A percentile compares a stretch with the other conserved stretches of the same genome.
Conservation (phyloP, 2,888 invertebrate species). For the Apodemia zela region DNA sequence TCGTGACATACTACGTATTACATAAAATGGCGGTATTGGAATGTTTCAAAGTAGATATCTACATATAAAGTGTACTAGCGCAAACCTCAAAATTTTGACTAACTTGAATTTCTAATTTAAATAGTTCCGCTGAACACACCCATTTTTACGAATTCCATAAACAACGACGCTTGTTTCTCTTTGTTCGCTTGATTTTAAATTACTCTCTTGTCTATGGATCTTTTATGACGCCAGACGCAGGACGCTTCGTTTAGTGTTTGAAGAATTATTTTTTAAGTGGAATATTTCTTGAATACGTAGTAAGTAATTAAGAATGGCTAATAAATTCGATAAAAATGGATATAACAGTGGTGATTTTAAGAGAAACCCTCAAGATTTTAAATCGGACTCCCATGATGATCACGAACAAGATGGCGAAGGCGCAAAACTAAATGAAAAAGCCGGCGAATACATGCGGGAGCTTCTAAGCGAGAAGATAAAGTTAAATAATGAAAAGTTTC, state of each 20-base stretch:
- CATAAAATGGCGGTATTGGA: too few species aligned
- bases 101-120: not conserved
- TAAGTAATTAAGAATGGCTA: constrained; percentile 43
- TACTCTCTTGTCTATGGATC: not conserved
- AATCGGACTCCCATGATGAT: constrained; percentile 40
- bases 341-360: constrained; percentile 73
- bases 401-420: constrained; percentile 77
- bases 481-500: constrained; percentile 84
- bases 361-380: constrained; percentile 56
- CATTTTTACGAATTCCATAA: too few species aligned
- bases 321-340: constrained; percentile 68
- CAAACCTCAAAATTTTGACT: too few species aligned
- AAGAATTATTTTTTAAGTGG: constrained; percentile 19
- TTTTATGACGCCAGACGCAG: constrained; percentile 16
- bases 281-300: constrained; percentile 16
- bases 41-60: too few species aligned
- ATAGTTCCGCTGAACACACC: too few species aligned
- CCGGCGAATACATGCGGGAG: constrained; percentile 88
- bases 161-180: too few species aligned
- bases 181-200: too few species aligned
- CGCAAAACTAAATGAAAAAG: constrained; percentile 83
- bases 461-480: constrained; percentile 85
- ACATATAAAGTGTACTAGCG: too few species aligned
- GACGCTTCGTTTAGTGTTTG: constrained; percentile 22
- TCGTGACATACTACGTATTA: too few species aligned